Conservation (phyloP, 2,113 vertebrate species). For the Neogale vison region DNA sequence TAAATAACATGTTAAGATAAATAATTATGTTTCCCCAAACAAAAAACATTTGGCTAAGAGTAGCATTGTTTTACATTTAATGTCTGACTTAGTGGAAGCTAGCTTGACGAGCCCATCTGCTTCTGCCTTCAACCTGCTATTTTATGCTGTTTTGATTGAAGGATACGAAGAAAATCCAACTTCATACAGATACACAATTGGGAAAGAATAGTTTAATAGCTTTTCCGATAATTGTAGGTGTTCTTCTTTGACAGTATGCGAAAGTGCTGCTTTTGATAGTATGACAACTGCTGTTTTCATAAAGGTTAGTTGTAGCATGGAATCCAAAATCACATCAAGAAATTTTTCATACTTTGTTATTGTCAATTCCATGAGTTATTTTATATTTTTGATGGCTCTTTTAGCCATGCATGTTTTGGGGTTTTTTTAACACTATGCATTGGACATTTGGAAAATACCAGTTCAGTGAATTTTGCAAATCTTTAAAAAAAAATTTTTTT, state of each 20-base stretch:
- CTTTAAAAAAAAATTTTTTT: neutral
- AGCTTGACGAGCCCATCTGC: neutral
- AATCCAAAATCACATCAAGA: neutral
- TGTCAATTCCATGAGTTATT: neutral
- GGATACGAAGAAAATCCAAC: neutral
- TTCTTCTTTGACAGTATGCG: neutral
- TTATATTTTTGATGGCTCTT: neutral
- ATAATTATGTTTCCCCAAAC: neutral
- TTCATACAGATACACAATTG: neutral
- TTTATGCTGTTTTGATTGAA: neutral
- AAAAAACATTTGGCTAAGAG: neutral
- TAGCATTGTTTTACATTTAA: neutral
- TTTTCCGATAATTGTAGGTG: neutral
- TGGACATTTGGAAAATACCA: neutral
- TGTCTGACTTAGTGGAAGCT: neutral
- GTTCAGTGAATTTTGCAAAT: neutral
- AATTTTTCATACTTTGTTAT: neutral
- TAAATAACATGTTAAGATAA: neutral
- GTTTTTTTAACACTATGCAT: neutral
- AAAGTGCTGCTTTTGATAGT: neutral
- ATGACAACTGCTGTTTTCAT: neutral
- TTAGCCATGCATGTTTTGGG: neutral
- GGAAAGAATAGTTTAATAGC: conserved; percentile 9
- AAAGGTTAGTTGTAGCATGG: neutral
- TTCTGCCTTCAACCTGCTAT: neutral